phyloP scores from a whole-genome alignment of 1,140 invertebrate species.

The Magallana ariakensis region DNA sequence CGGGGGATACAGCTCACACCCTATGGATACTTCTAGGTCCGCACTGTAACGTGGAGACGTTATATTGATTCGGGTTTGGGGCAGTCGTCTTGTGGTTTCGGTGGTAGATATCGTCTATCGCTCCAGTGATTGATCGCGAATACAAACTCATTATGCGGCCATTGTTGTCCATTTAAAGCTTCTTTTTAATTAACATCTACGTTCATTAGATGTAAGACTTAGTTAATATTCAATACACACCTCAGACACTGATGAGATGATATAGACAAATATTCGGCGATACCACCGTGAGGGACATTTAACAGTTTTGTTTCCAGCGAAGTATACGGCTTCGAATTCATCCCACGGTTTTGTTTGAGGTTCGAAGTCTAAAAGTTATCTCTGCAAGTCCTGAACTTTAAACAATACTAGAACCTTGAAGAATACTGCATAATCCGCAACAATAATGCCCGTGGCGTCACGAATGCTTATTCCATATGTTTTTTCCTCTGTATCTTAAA shows the following conservation, averaged over 20 bases:
- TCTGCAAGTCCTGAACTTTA: slow-evolving; percentile 1
- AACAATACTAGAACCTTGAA: background rate
- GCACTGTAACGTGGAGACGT: background rate
- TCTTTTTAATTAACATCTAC: slow-evolving; percentile 38
- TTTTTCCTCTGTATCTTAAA: too few relatives aligned
- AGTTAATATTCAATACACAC: slow-evolving; percentile 8
- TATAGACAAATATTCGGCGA: background rate
- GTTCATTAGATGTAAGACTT: slow-evolving; percentile 5
- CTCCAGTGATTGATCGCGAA: slow-evolving; percentile 7
- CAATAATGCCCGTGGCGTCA: background rate
- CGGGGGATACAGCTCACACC: background rate
- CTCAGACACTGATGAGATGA: background rate
- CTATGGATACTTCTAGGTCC: background rate
- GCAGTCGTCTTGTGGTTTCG: background rate
- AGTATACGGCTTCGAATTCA: background rate
- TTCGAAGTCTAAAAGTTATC: background rate
- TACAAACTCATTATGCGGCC: background rate
- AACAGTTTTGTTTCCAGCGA: slow-evolving; percentile 18
- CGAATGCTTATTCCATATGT: background rate
- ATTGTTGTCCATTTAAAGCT: slow-evolving; percentile 32
- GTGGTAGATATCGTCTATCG: background rate
- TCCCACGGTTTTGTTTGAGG: background rate
- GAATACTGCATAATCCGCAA: background rate
- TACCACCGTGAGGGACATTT: background rate
- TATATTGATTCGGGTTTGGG: slow-evolving; percentile 1